Base-by-base conservation (phyloP, 2,888 invertebrate genomes). In the Arge pagana region DNA sequence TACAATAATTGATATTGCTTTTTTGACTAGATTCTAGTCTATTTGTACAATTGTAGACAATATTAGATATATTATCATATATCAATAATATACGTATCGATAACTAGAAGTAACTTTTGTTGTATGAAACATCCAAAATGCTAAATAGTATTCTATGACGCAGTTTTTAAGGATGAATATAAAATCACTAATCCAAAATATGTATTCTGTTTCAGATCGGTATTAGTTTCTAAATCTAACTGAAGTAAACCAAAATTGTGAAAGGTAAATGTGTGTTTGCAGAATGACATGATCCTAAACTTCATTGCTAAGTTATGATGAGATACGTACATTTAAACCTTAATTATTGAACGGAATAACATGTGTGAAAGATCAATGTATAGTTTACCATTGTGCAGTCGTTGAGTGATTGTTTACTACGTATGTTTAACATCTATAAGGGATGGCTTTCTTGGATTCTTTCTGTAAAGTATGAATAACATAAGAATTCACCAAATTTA, bases 391-490 rank as follows among this genome's bases (percentile, higher is more conserved):
- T 21, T 33, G 35, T 35, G 45, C 23, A 35, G 33, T n/a, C 33
- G 45, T 23, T 45, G 45, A 45, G 31, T 31, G 33, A 33, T 45
- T 35, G 45, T 23, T 45, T 33, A 45, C 35, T 45, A 21, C 30
- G 30, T 42, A 45, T 45, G 33, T 16, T 23, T 45, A 45, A 45
- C 45, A 19, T 45, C 45, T 45, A 45, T 23, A n/a, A n/a, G 31
- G 45, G 33, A 24, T n/a, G 23, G 35, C 33, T 15, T 35, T 45
- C 24, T 35, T 45, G 31, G 45, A 45, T 33, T 45, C 35, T 35
- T 33, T 45, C 45, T 45, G 45, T 35, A 45, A 45, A 45, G 33
- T 13, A 35, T 13, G 45, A 45, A 45, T 35, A 45, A 45, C 45
- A 45, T 23, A 21, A 42, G 42, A 13, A 42, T 30, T 42, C 31